Conservation (phyloP, 2,113 vertebrate species). For the Boulengeromyrus knoepffleri region DNA sequence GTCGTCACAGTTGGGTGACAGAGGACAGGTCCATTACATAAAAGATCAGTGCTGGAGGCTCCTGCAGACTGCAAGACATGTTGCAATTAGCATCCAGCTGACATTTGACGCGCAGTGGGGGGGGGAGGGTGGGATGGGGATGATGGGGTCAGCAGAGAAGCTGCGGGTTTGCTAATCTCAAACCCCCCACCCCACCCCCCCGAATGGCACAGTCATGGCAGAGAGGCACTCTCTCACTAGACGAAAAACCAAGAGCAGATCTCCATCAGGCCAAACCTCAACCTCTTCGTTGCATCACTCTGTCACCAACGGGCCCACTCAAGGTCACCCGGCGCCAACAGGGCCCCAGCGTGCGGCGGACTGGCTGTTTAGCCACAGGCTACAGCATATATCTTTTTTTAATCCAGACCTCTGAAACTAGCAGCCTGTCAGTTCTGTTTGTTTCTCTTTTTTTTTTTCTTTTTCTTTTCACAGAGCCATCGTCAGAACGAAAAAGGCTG, state of each 20-base stretch:
- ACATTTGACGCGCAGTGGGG: not conserved
- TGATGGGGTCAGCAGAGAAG: not conserved
- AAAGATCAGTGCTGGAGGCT: not conserved
- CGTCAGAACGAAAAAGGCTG: not conserved
- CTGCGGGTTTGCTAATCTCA: not conserved
- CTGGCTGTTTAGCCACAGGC: constrained; percentile 38
- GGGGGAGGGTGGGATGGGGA: not conserved
- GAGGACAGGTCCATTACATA: not conserved
- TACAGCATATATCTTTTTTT: constrained; percentile 54
- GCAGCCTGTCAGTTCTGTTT: not conserved
- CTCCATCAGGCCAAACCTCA: not conserved
- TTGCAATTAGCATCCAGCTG: not conserved
- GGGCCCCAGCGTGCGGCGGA: constrained; percentile 51
- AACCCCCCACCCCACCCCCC: not conserved
- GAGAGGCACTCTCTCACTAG: not conserved
- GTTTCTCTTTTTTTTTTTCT: constrained; percentile 19
- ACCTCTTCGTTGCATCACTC: not conserved
- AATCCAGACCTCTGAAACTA: constrained; percentile 26
- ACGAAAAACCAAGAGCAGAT: not conserved
- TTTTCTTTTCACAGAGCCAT: not conserved
- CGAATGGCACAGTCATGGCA: not conserved
- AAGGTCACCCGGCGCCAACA: constrained; percentile 57
- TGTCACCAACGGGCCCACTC: constrained; percentile 42
- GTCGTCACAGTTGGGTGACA: constrained; percentile 2
- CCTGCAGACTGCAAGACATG: not conserved